Evolutionary conservation across 2,113 vertebrate genomes (phyloP).

Genomic region (Setophaga coronata): DNA sequence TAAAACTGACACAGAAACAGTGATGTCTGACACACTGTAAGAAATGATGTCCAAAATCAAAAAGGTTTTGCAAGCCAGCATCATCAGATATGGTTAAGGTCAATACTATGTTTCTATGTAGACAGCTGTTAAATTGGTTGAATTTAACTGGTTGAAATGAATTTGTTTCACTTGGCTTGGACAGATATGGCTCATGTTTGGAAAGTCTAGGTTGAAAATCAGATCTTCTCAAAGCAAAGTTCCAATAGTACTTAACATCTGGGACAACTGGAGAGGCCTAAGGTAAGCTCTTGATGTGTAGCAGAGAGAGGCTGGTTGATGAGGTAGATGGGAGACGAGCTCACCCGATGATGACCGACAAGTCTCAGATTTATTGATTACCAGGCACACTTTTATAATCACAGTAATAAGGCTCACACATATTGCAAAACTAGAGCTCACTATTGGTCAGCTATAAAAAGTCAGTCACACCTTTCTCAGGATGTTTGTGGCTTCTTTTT

Average conservation of each 20-base stretch:
- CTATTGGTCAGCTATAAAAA: no score
- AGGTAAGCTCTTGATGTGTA: not conserved
- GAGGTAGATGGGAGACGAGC: no score
- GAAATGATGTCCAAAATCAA: not conserved
- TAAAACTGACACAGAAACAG: not conserved
- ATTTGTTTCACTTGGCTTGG: not conserved
- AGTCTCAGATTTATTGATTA: no score
- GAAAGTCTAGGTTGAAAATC: not conserved
- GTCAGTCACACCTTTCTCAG: no score
- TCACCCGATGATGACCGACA: no score
- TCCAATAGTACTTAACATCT: not conserved
- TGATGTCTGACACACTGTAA: rapidly evolving
- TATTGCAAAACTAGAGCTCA: no score
- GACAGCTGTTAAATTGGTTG: not conserved
- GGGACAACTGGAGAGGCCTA: not conserved
- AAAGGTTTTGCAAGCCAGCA: not conserved
- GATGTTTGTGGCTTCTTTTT: no score
- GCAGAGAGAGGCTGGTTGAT: not conserved
- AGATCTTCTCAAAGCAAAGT: not conserved
- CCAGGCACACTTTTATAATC: no score
- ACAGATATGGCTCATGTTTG: not conserved
- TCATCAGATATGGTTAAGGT: not conserved
- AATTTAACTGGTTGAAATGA: not conserved
- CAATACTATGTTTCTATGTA: not conserved
- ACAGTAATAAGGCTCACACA: no score